phyloP scores from a whole-genome alignment of 2,797 vertebrate genomes.

The Sebastes oblongus region DNA sequence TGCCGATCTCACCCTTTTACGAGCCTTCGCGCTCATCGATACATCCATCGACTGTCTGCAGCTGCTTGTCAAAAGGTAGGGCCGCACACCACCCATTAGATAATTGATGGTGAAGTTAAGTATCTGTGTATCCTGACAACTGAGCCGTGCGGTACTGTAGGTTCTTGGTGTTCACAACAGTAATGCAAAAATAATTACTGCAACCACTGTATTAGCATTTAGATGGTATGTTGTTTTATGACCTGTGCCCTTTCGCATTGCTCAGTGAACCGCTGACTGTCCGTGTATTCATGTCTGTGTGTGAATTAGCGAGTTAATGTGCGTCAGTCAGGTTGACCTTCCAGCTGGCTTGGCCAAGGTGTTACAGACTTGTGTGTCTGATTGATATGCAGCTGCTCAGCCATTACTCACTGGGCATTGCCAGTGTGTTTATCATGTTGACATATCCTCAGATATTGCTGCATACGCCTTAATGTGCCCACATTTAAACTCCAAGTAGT shows the following conservation, averaged over 20 bases:
- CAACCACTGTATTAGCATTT: conserved; percentile 67
- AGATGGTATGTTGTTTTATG: conserved; percentile 67
- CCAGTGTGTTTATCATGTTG: conserved; percentile 18
- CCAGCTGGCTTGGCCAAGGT: conserved; percentile 42
- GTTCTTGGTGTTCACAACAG: conserved; percentile 1
- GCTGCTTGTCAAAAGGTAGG: conserved; percentile 92
- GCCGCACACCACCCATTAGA: neutral
- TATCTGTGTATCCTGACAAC: neutral
- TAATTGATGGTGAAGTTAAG: neutral
- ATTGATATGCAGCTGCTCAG: conserved; percentile 63
- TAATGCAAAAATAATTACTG: conserved; percentile 32
- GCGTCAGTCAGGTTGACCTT: conserved; percentile 67
- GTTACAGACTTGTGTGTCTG: conserved; percentile 45
- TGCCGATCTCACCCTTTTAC: conserved; percentile 87
- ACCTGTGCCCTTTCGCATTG: conserved; percentile 48
- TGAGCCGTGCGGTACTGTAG: neutral
- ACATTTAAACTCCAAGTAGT: neutral
- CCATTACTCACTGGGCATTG: conserved; percentile 36
- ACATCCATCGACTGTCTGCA: conserved; percentile 85
- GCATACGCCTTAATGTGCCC: neutral
- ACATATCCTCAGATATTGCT: conserved; percentile 18
- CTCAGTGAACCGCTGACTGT: conserved; percentile 36
- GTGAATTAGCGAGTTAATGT: conserved; percentile 31
- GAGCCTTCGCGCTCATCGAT: conserved; percentile 87
- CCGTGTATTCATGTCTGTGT: conserved; percentile 4